Evolutionary conservation across 30 jellyfish, hydroid and myxozoan species (phyloP), one percentile per base, ranked within the genome.

Genomic region (Haliclystus octoradiatus): DNA sequence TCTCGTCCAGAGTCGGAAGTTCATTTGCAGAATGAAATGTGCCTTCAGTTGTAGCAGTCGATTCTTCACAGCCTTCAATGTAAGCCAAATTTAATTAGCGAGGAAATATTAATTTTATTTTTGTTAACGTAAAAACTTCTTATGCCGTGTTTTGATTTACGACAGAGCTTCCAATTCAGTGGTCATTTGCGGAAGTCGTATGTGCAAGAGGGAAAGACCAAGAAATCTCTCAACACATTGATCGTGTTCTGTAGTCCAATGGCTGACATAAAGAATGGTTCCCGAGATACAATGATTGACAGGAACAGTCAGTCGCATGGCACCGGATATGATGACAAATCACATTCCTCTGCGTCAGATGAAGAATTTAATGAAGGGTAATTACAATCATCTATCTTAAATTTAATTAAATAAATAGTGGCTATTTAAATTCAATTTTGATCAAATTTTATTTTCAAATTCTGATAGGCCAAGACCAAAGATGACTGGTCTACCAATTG

Each of bases 21-120:
- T 84, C 64, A 83, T 84, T 27, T 84, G 95, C 63, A 78, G 95
- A 5, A 84, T 84, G 95, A 84, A 84, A 66, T 84, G 95, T 34
- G 95, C 95, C 31, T 77, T 84, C 79, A 84, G 95, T 49, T 84
- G 95, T 71, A 84, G 95, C 67, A 84, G 95, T 63, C 71, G 95
- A 30, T 84, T 84, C 49, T 84, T 74, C 71, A 84, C 95, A 3
- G 95, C 95, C 0, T 84, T 76, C 67, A 74, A 80, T 80, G 93
- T 80, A 34, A 51, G 76, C 34, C 4, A 24, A 19, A 31, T 64
- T 13, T 33, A n/a, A 7, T 33, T 47, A 24, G 0, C 35, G 0
- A 33, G n/a, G n/a, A n/a, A n/a, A n/a, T n/a, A n/a, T n/a, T n/a
- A n/a, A n/a, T n/a, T n/a, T n/a, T n/a, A n/a, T n/a, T n/a, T n/a